Conservation (phyloP, 2,888 invertebrate species). For the Xestia rhomboidea region DNA sequence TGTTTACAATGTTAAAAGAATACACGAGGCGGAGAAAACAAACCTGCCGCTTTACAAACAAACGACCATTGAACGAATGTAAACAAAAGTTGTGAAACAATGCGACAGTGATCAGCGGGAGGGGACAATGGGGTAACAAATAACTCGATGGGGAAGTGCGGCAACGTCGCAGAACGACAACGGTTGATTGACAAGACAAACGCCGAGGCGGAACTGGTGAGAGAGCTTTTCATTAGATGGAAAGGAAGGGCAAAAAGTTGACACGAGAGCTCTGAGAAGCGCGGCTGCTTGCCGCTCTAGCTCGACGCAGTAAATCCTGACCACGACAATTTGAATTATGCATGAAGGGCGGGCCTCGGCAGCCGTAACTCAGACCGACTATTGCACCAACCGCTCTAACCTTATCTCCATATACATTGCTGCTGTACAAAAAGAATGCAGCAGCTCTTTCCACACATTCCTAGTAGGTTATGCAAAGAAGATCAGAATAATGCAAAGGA, state of each 20-base stretch:
- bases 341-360: conserved; percentile 76
- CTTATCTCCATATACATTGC: conserved; percentile 41
- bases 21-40: conserved; percentile 80
- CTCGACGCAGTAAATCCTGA: conserved; percentile 77
- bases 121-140: conserved; percentile 88
- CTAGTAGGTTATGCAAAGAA: conserved; percentile 40
- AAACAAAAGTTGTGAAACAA: conserved; percentile 88
- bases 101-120: conserved; percentile 84
- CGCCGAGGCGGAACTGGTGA: conserved; percentile 79
- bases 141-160: conserved; percentile 84
- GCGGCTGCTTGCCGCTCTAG: conserved; percentile 64
- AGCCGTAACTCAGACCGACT: conserved; percentile 63
- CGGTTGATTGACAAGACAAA: conserved; percentile 88
- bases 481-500: conserved; percentile 35
- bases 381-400: conserved; percentile 63
- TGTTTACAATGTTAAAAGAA: conserved; percentile 79
- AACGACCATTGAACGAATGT: conserved; percentile 83
- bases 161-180: conserved; percentile 75
- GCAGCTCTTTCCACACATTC: conserved; percentile 23
- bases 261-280: conserved; percentile 70
- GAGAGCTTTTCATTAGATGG: conserved; percentile 84
- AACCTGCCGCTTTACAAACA: conserved; percentile 82
- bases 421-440: conserved; percentile 32
- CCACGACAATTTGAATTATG: conserved; percentile 82
- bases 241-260: conserved; percentile 81